Percentiles rank a stretch among this genome's conserved stretches.
Conservation (phyloP, 2,888 invertebrate genomes). For the Holacanthella duospinosa region DNA sequence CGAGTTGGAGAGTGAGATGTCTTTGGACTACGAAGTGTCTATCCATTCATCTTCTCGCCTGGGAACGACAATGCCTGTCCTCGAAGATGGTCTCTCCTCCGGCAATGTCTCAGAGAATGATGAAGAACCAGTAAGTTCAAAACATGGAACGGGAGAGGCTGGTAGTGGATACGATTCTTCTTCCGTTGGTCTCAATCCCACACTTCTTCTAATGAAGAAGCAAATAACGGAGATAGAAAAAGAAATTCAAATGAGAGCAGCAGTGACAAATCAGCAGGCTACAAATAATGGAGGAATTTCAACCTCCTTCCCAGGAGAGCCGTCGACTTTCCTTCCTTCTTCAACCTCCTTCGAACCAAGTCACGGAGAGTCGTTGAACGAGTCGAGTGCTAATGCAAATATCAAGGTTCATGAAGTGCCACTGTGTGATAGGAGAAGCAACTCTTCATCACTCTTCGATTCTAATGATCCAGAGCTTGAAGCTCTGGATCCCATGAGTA, state of each 20-base stretch:
- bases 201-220: slow-evolving; percentile 52
- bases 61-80: slow-evolving; percentile 69
- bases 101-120: slow-evolving; percentile 88
- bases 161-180: not conserved
- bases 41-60: slow-evolving; percentile 42
- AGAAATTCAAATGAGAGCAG: slow-evolving; percentile 49
- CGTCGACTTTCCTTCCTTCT: not conserved
- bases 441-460: slow-evolving; percentile 12
- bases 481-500: slow-evolving; percentile 57
- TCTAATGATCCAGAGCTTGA: slow-evolving; percentile 51
- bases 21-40: slow-evolving; percentile 46
- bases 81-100: slow-evolving; percentile 87
- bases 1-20: slow-evolving; percentile 74
- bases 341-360: not conserved
- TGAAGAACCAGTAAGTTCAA: slow-evolving; percentile 19
- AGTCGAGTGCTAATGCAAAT: not conserved
- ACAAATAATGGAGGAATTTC: not conserved
- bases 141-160: slow-evolving; percentile 12
- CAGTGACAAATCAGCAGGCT: not conserved
- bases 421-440: not conserved
- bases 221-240: slow-evolving; percentile 63
- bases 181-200: slow-evolving; percentile 49
- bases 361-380: not conserved
- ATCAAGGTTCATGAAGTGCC: not conserved
- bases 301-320: not conserved